Base-by-base conservation (phyloP, 2,113 vertebrate genomes). In the Poeciliopsis occidentalis region DNA sequence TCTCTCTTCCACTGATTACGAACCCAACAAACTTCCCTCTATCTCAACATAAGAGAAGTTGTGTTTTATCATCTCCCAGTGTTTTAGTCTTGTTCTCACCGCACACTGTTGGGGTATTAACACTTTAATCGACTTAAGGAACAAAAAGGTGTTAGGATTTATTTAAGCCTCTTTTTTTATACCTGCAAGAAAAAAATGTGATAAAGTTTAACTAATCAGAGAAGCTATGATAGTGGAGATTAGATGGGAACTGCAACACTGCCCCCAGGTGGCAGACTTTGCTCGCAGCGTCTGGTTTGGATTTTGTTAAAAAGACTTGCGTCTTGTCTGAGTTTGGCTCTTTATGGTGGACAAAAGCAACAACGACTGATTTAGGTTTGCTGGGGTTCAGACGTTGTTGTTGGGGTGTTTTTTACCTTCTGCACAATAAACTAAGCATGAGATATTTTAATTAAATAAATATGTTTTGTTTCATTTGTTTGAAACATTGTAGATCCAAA, bases 211-310 rank as follows among this genome's bases (percentile, higher is more conserved):
- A 77, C 77, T 75, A 77, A 81, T 90, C 71, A 85, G 31, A 78
- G 63, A 24, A 57, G 64, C 47, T 77, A 19, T 67, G 39, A 75
- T 47, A 22, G 73, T 74, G 4, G 11, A 32, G 69, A 67, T 65
- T 13, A 73, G 60, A 70, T 90, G 73, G 29, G 32, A 85, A 88
- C 65, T 87, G 60, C 91, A 93, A 91, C 89, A 93, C 83, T 92
- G 91, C 91, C 92, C 86, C 79, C 92, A 73, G 74, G 85, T 92
- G 92, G 91, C 29, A 2, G 3, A 74, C 1, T 12, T 3, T 4
- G 34, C 37, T 60, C 71, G 61, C n/a, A 63, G 64, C 47, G 61
- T 66, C 67, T 75, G 27, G 10, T 26, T 15, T 63, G 5, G 7
- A 12, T 0, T 29, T 61, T 29, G 4, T 12, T 39, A 24, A 63